Conservation (phyloP, 2,888 invertebrate genomes). For the Xestia sexstrigata region DNA sequence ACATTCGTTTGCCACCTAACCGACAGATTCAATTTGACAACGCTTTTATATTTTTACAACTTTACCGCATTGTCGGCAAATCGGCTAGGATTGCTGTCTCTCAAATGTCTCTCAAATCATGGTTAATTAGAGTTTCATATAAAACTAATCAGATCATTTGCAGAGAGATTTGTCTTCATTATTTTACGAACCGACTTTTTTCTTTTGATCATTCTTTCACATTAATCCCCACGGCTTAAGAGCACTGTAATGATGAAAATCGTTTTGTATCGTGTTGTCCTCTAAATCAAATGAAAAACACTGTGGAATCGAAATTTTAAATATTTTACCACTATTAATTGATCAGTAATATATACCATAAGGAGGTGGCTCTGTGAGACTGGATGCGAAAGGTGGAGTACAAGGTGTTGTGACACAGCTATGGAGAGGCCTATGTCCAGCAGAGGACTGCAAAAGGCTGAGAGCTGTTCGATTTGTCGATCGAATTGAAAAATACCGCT, state of each 20-base stretch:
- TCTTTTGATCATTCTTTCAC: background rate
- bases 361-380: too few species aligned
- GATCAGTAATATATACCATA: too few species aligned
- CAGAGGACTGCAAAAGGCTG: too few species aligned
- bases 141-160: background rate
- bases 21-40: constrained; percentile 62
- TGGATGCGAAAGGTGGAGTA: too few species aligned
- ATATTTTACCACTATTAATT: too few species aligned
- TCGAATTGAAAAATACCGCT: too few species aligned
- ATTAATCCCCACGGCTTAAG: background rate
- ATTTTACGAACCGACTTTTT: background rate
- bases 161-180: background rate
- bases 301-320: too few species aligned
- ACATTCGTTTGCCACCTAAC: constrained; percentile 60
- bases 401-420: too few species aligned
- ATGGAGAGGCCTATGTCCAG: too few species aligned
- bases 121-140: background rate
- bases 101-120: constrained; percentile 22
- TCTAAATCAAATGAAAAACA: too few species aligned
- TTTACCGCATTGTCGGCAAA: constrained; percentile 44
- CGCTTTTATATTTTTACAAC: constrained; percentile 57
- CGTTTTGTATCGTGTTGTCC: too few species aligned
- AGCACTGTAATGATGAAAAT: background rate
- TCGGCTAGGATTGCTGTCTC: constrained; percentile 24
- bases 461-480: too few species aligned